Evolutionary conservation across 2,797 vertebrate species (phyloP).

Genomic region (Amblyraja radiata): DNA sequence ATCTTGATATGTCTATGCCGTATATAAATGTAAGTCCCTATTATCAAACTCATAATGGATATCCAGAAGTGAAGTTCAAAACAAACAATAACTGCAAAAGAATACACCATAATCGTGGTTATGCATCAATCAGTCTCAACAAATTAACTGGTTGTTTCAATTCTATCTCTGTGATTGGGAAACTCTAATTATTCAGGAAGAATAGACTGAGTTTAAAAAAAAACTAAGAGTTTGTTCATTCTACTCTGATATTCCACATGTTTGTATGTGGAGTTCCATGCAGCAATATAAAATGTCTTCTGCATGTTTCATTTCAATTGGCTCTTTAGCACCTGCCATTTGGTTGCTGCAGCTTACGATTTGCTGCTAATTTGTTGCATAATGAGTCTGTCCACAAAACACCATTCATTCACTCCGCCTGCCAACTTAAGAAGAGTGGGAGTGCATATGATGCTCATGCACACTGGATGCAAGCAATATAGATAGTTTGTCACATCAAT

Average conservation of each 20-base stretch:
- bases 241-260: not conserved
- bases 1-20: no score
- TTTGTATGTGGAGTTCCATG: not conserved
- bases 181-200: conserved; percentile 4
- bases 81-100: conserved; percentile 27
- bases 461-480: no score
- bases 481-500: no score
- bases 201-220: not conserved
- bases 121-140: conserved; percentile 27
- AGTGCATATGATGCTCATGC: no score
- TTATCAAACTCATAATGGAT: not conserved
- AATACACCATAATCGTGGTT: conserved; percentile 21
- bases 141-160: conserved; percentile 1
- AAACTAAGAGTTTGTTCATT: conserved; percentile 9
- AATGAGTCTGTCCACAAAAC: no score
- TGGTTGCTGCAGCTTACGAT: no score
- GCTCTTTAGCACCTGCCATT: no score
- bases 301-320: not conserved
- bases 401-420: no score
- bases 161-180: not conserved
- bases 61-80: conserved; percentile 15
- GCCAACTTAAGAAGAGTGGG: no score
- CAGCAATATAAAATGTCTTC: not conserved
- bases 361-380: no score
- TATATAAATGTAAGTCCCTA: not conserved